phyloP scores from a whole-genome alignment of 2,797 vertebrate genomes.

The Mycteria americana region DNA sequence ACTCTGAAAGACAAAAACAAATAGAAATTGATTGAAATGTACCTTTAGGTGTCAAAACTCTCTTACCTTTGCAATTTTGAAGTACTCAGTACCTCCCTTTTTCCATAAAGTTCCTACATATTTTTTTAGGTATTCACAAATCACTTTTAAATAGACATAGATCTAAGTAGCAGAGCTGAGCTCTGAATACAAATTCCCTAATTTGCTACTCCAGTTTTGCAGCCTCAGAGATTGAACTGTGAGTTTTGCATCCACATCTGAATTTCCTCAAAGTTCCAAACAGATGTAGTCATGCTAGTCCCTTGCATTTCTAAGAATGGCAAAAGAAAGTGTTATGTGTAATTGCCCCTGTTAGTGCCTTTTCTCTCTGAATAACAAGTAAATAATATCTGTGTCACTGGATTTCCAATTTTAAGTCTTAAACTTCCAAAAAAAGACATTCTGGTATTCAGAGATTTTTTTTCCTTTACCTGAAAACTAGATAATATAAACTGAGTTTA shows the following conservation, averaged over 20 bases:
- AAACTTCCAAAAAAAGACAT: background rate
- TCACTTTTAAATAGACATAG: conserved; percentile 21
- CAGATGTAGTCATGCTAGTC: background rate
- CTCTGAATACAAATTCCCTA: conserved; percentile 1
- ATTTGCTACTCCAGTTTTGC: conserved; percentile 11
- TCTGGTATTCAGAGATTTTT: background rate
- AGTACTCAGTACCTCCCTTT: background rate
- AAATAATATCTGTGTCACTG: background rate
- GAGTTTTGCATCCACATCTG: background rate
- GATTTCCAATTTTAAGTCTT: conserved; percentile 1
- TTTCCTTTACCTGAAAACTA: background rate
- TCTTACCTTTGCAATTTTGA: background rate
- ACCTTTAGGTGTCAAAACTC: background rate
- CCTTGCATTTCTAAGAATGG: background rate
- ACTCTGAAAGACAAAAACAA: background rate
- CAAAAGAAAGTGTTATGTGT: background rate
- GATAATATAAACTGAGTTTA: background rate
- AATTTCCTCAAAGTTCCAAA: conserved; percentile 10
- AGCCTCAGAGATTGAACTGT: background rate
- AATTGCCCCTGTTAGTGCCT: background rate
- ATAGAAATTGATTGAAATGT: conserved; percentile 20
- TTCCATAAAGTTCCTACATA: background rate
- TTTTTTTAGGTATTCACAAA: background rate
- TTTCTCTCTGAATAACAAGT: background rate
- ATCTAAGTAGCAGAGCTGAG: background rate